Conservation (phyloP, 2,888 invertebrate species). For the Caenorhabditis plicata region DNA sequence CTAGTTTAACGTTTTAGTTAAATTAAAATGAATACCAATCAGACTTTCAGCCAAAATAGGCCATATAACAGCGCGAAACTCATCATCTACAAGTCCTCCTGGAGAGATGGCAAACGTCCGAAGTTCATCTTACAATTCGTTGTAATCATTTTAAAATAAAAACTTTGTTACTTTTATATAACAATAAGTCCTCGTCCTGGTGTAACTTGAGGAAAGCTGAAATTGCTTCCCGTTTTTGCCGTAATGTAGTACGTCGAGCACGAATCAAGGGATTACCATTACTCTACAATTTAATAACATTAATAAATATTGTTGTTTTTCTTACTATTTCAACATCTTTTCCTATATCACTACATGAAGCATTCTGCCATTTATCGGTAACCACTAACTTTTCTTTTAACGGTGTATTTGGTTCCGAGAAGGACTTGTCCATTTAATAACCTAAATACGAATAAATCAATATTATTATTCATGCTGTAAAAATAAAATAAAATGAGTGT, state of each 20-base stretch:
- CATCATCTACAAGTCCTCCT: constrained; percentile 53
- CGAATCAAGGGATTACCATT: constrained; percentile 26
- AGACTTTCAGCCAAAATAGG: constrained; percentile 49
- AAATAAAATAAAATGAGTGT: no score
- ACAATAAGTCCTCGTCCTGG: constrained; percentile 26
- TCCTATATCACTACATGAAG: constrained; percentile 39
- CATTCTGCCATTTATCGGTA: constrained; percentile 36
- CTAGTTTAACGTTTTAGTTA: neutral
- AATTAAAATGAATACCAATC: constrained; percentile 6
- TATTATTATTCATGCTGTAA: no score
- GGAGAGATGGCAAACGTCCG: constrained; percentile 43
- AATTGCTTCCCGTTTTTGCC: constrained; percentile 38
- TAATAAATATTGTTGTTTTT: neutral
- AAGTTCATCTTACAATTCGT: constrained; percentile 39
- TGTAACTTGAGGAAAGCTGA: constrained; percentile 36
- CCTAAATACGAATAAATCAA: no score
- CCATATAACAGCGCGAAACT: constrained; percentile 52
- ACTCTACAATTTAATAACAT: neutral
- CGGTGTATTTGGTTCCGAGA: constrained; percentile 40
- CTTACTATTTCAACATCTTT: constrained; percentile 15
- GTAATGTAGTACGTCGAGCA: constrained; percentile 34
- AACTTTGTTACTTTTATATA: no score
- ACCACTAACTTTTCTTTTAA: constrained; percentile 21
- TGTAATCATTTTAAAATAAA: neutral
- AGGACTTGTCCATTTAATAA: no score